phyloP scores from a whole-genome alignment of 1,140 invertebrate genomes.

The Oryctes rhinoceros region DNA sequence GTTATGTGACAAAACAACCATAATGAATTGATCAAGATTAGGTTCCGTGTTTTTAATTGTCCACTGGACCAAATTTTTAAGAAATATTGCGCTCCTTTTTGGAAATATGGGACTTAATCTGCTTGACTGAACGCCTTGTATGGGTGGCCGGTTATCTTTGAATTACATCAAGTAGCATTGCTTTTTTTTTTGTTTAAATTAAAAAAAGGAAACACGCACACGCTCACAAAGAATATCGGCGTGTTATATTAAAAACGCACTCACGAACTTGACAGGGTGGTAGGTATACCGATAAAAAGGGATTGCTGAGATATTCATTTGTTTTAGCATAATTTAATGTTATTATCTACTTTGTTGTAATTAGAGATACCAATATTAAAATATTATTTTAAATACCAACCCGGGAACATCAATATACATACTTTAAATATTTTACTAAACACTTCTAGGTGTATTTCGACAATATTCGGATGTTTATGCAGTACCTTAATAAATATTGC shows the following conservation, averaged over 20 bases:
- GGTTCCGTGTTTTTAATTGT: slow-evolving; percentile 58
- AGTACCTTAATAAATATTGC: too few species aligned
- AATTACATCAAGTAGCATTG: slow-evolving; percentile 39
- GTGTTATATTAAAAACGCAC: slow-evolving; percentile 21
- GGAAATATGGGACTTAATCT: slow-evolving; percentile 41
- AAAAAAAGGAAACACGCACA: slow-evolving; percentile 5
- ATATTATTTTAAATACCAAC: too few species aligned
- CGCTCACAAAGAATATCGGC: slow-evolving; percentile 26
- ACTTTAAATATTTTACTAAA: too few species aligned
- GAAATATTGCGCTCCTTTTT: slow-evolving; percentile 46
- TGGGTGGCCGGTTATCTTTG: slow-evolving; percentile 39
- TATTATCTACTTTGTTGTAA: too few species aligned
- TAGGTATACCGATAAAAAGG: neutral
- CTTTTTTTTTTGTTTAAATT: slow-evolving; percentile 24
- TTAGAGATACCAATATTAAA: too few species aligned
- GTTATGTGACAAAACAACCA: slow-evolving; percentile 60
- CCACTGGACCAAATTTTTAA: slow-evolving; percentile 57
- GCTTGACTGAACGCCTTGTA: slow-evolving; percentile 36
- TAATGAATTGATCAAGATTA: slow-evolving; percentile 60
- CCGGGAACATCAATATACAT: too few species aligned
- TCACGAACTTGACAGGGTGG: neutral
- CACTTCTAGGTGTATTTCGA: too few species aligned
- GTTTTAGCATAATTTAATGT: too few species aligned
- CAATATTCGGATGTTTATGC: too few species aligned
- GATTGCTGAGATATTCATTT: too few species aligned